Base-by-base conservation (phyloP, 2,113 vertebrate genomes). In the Pollachius pollachius region DNA sequence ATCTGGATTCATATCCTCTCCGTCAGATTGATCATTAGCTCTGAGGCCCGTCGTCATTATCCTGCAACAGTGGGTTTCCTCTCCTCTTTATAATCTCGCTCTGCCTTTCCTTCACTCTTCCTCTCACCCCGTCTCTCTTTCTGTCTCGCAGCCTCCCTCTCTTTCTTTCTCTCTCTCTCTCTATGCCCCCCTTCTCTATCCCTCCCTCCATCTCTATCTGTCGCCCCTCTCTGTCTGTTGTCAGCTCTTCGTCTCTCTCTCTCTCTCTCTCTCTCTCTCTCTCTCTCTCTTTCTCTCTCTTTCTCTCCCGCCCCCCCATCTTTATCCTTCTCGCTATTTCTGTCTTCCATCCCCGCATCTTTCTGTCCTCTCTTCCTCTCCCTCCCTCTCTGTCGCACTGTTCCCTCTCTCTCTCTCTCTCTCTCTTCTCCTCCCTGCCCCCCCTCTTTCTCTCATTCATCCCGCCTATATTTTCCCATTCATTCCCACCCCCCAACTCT, bases 1-100 rank as follows among this genome's bases (percentile, higher is more conserved):
- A 96, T 96, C 95, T 96, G 94, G 95, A 97, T 95, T 94, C 94
- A 95, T 95, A 93, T 94, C 94, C 93, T 91, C 92, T 91, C 92
- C 85, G 91, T 95, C 94, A 92, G 91, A 91, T 94, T 94, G 93
- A 94, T 96, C 95, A 94, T 92, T 91, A 89, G 90, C 91, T 86
- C 93, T 78, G 88, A 90, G 90, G 90, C 92, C 89, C 80, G 78
- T 86, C 89, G 89, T 92, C 92, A 87, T 94, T 93, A 95, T 91
- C 87, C 90, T 89, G 90, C 90, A 77, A 77, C 83, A 71, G 78
- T 69, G 75, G 84, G 85, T 67, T 67, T 71, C 17, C 72, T 65
- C 27, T 48, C 9, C 41, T 37, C 75, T 74, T 77, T 60, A 34
- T 34, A 34, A 4, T 37, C n/a, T 62, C 63, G 48, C 66, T 48